Conservation (phyloP, 2,888 invertebrate species). For the Coleophora flavipennella region DNA sequence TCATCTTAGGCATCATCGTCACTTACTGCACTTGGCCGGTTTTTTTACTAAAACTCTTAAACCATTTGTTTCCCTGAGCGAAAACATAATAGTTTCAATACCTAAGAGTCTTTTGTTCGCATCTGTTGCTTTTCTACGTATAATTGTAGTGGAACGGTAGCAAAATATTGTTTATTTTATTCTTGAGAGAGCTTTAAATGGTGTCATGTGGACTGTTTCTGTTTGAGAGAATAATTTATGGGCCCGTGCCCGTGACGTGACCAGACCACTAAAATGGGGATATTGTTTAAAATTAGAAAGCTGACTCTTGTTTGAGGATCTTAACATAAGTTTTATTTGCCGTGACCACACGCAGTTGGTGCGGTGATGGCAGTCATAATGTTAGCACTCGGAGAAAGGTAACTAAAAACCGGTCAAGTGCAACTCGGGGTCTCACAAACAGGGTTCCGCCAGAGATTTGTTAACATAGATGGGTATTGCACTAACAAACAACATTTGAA, state of each 20-base stretch:
- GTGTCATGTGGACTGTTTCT: constrained; percentile 58
- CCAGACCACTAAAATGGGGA: constrained; percentile 55
- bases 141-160: constrained; percentile 50
- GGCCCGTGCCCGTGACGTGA: no score
- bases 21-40: no score
- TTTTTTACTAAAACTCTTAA: constrained; percentile 46
- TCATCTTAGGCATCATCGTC: no score
- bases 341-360: constrained; percentile 38
- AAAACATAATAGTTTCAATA: constrained; percentile 56
- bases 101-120: constrained; percentile 44
- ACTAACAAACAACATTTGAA: no score
- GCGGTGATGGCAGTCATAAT: no score
- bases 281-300: constrained; percentile 57
- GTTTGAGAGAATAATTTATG: constrained; percentile 58
- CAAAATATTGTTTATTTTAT: constrained; percentile 69
- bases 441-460: no score
- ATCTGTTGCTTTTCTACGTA: constrained; percentile 51
- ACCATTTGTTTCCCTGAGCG: constrained; percentile 52
- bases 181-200: constrained; percentile 54
- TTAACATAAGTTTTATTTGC: constrained; percentile 17
- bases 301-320: constrained; percentile 20
- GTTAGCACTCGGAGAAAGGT: no score
- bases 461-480: no score
- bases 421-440: no score
- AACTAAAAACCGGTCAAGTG: no score